A percentile compares a stretch with the other conserved stretches of the same genome.
These are phyloP conservation scores for Mimachlamys varia DNA, from an alignment of 2,888 invertebrate species.

Conservation along the genomic window DNA sequence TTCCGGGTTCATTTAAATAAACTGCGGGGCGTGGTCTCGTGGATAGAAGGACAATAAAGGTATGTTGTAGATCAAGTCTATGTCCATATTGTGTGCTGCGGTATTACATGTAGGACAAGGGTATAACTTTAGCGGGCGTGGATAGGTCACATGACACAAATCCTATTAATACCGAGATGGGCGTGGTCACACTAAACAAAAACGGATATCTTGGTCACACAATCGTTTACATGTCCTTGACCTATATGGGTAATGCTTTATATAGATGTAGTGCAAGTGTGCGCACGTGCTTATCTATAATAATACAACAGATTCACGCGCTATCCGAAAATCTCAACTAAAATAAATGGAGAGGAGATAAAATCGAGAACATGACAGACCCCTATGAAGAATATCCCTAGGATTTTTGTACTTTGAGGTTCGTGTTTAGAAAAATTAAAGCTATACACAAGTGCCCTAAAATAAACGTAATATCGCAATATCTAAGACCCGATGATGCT, in stretches of 20 bases:
- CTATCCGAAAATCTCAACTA: background rate
- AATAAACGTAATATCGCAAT: background rate
- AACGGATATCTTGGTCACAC: background rate
- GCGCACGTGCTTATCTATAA: background rate
- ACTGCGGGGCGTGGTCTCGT: background rate
- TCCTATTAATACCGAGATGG: background rate
- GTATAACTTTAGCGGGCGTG: background rate
- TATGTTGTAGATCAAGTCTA: too few species aligned
- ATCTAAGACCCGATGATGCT: background rate
- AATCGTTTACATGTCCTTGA: background rate
- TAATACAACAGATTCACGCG: background rate
- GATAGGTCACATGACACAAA: background rate
- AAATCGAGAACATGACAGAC: background rate
- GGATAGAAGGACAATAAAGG: background rate
- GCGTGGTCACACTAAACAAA: background rate
- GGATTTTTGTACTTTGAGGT: background rate
- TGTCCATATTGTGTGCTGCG: too few species aligned
- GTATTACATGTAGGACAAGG: too few species aligned
- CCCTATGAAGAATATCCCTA: background rate
- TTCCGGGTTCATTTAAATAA: background rate
- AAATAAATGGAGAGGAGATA: slow-evolving; percentile 23
- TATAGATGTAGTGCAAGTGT: background rate
- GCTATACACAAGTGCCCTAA: background rate
- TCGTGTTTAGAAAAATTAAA: background rate
- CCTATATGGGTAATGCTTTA: background rate